Conservation (phyloP, 2,888 invertebrate species). For the Epirrhoe tristata region DNA sequence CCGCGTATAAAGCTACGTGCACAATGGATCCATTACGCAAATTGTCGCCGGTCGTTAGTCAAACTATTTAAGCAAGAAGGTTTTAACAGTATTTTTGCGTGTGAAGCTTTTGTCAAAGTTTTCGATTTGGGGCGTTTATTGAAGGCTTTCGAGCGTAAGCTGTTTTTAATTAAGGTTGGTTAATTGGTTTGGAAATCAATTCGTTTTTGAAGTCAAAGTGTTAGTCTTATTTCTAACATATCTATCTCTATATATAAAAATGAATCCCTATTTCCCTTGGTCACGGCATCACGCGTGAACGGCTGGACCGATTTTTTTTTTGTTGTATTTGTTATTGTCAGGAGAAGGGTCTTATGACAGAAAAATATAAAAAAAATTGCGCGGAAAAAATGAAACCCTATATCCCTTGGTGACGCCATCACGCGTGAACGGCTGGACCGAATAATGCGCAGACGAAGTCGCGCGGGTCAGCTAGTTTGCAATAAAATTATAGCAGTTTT, state of each 20-base stretch:
- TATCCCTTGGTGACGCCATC: too few relatives aligned
- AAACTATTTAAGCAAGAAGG: constrained; percentile 41
- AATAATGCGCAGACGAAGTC: too few relatives aligned
- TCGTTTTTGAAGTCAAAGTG: neutral
- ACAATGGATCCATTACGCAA: constrained; percentile 83
- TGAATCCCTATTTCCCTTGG: too few relatives aligned
- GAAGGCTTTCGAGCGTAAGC: constrained; percentile 36
- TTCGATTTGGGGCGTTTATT: constrained; percentile 49
- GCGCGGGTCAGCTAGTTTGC: too few relatives aligned
- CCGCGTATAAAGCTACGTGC: constrained; percentile 69
- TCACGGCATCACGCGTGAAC: too few relatives aligned
- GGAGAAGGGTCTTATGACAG: too few relatives aligned
- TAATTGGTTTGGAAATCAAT: constrained; percentile 1
- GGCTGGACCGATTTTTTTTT: too few relatives aligned
- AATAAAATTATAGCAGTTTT: neutral
- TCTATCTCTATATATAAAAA: too few relatives aligned
- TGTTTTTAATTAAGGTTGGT: constrained; percentile 41
- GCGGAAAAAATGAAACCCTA: too few relatives aligned
- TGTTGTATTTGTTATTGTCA: too few relatives aligned
- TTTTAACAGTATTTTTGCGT: constrained; percentile 80
- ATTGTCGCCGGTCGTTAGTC: constrained; percentile 73
- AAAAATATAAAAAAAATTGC: too few relatives aligned
- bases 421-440: too few relatives aligned
- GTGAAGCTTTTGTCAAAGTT: constrained; percentile 59
- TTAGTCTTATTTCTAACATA: neutral